Base-by-base conservation (phyloP, 1,140 invertebrate species). In the Scaptomyza montana region DNA sequence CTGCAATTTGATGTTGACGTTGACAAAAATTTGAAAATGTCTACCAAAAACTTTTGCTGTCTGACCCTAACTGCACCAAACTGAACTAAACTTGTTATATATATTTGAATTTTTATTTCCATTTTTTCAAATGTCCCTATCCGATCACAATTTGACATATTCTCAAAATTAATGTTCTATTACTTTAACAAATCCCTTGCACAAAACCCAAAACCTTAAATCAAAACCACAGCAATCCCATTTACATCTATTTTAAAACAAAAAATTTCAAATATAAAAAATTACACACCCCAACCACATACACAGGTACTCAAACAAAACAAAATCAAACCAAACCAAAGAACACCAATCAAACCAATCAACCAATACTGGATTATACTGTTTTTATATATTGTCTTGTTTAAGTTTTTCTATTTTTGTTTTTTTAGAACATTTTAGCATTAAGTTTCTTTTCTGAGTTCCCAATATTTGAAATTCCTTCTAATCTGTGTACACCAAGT, bases 381-480 rank as follows among this genome's bases (percentile, higher is more conserved):
- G 68, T 73, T 78, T 73, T 78, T 49, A 78, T 76, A 82, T 76
- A 81, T 76, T 84, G 67, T 87, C 67, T 78, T 60, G 71, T 67
- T 86, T 86, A 87, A 87, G 82, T 76, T 75, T 85, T 82, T 66
- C 49, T 55, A 57, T 66, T 66, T 67, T 71, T 86, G 77, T 77
- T 85, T 77, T 25, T 36, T 53, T 86, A 78, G 75, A 82, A 76
- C 69, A 66, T 61, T 73, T 51, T 86, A 86, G 82, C 16, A 65
- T 43, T 86, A 86, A 86, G 82, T 70, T 81, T 78, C 66, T 69
- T 65, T 41, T 61, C 56, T 78, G 73, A 66, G 62, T 50, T 46
- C 64, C 67, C 47, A 43, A 51, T 49, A 62, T 65, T 55, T 61
- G 33, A 72, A 49, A 57, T 57, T 39, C 68, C 68, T 39, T 45